Percentiles rank a stretch among this genome's conserved stretches.
Evolutionary conservation across 2,797 vertebrate genomes (phyloP).

Genomic region (Hirundo rustica): DNA sequence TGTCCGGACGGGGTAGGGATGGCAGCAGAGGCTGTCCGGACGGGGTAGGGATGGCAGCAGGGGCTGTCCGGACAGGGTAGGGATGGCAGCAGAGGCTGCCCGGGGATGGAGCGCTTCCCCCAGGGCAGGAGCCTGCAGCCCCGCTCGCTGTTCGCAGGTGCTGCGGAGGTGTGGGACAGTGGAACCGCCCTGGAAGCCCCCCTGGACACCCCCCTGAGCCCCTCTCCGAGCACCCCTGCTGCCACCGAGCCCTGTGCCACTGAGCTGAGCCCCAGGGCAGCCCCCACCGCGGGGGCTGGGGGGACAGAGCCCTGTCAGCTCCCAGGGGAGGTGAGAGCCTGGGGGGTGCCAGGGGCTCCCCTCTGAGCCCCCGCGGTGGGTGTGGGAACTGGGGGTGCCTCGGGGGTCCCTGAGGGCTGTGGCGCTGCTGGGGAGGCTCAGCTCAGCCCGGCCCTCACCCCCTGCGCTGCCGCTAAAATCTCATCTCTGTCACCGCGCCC

Average conservation of each 20-base stretch:
- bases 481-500: rapidly evolving
- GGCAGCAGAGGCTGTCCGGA: background rate
- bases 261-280: background rate
- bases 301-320: background rate
- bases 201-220: background rate
- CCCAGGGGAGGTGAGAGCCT: background rate
- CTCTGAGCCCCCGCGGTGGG: background rate
- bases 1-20: no score
- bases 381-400: background rate
- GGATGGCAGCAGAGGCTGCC: background rate
- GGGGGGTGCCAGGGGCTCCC: background rate
- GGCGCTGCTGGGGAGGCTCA: background rate
- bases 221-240: background rate
- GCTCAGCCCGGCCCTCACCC: rapidly evolving
- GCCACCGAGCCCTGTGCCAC: background rate
- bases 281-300: rapidly evolving
- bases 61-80: background rate
- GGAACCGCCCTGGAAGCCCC: background rate
- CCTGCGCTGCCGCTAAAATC: rapidly evolving
- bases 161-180: background rate
- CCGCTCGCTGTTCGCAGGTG: background rate
- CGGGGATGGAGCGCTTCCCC: rapidly evolving
- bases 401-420: background rate
- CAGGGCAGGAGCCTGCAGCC: background rate
- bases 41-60: conserved; percentile 5